These are phyloP conservation scores for Heliocidaris tuberculata DNA, from an alignment of 35 echinoderm and acorn worm species.

Conservation along the genomic window DNA sequence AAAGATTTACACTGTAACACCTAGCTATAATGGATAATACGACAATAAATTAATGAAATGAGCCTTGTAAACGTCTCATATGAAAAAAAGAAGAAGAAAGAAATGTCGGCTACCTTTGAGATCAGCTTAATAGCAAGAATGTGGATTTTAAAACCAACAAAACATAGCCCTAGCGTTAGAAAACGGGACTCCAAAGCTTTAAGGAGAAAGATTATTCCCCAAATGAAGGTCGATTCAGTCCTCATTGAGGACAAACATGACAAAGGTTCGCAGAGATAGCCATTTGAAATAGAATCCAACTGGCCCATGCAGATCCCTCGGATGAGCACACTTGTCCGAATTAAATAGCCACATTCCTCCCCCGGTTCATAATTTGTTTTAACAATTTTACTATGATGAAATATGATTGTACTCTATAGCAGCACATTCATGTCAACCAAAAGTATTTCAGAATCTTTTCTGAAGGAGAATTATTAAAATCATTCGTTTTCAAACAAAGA, in stretches of 20 bases:
- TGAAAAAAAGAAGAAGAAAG: neutral
- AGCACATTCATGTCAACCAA: no score
- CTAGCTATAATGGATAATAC: conserved; percentile 4
- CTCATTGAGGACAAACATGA: neutral
- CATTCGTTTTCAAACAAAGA: no score
- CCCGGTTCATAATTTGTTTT: neutral
- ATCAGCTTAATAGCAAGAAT: conserved; percentile 3
- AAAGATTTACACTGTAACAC: conserved; percentile 10
- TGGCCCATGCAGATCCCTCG: neutral
- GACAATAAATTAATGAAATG: conserved; percentile 5
- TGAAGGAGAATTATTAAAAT: neutral
- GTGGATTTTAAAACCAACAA: neutral
- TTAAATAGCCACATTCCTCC: neutral
- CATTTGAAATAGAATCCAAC: neutral
- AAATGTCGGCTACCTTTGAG: neutral
- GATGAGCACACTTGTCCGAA: neutral
- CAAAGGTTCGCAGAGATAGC: neutral
- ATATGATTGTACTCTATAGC: no score
- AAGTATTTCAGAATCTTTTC: neutral
- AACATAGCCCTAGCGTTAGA: neutral
- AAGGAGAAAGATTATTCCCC: neutral
- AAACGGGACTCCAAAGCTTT: neutral
- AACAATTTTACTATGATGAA: neutral
- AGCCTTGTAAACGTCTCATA: conserved; percentile 16
- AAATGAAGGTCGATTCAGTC: neutral